Base-by-base conservation (phyloP, 2,888 invertebrate species). In the Melinaea marsaeus region DNA sequence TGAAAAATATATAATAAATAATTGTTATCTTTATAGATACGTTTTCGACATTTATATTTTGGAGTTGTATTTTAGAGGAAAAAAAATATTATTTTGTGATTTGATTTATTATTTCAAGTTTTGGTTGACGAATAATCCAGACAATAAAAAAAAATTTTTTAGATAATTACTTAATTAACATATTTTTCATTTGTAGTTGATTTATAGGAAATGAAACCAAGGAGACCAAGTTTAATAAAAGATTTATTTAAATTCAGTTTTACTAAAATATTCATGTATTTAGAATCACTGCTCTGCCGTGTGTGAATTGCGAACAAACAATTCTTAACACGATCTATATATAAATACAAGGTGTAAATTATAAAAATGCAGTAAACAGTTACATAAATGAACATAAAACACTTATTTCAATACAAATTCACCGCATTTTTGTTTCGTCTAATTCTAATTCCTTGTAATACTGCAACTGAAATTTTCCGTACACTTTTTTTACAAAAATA, bases 211-310 rank as follows among this genome's bases (percentile, higher is more conserved):
- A 51, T 51, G 9, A 5, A 51, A 32, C 32, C 7, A 32, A 51
- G 11, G 22, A 32, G 22, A 48, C 32, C 5, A 51, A 51, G 32
- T 51, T 9, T 62, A 64, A 65, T 67, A 74, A 76, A 73, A 71
- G 71, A 71, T 58, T 51, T 51, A 68, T 61, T 48, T 55, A 57
- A 57, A 86, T 84, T 85, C 82, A 81, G 73, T 86, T 89, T 90
- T 89, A 88, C 86, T 90, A 84, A 86, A 88, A 88, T 87, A 86
- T 84, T 83, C 80, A 83, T 84, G 84, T 88, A 22, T 83, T 83
- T 74, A 81, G 82, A 85, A 80, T 79, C 78, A 83, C 84, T 81
- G 83, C 80, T 77, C 79, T 72, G 75, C 63, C 75, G 73, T 77
- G 78, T 79, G 71, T 73, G 68, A 70, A 65, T 46, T 61, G 63